Evolutionary conservation across 2,113 vertebrate genomes (phyloP), one percentile per base, ranked within the genome.

Genomic region (Bathybates hornii): DNA sequence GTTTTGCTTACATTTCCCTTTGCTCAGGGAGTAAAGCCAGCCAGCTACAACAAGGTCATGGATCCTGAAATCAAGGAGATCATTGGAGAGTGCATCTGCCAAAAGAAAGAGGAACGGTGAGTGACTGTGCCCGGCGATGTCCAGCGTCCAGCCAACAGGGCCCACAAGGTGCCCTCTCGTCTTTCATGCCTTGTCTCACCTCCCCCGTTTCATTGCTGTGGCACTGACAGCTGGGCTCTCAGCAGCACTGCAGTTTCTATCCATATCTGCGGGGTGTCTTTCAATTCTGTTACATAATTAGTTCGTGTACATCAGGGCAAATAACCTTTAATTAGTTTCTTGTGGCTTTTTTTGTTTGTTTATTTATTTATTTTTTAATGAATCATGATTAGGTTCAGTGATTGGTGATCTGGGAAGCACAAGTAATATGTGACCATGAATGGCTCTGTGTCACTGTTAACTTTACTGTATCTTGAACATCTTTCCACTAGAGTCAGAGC

Each of bases 1-100:
- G 9, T 71, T 89, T 73, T 83, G 59, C 88, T 92, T 89, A 24
- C 43, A 21, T 88, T 86, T 90, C 45, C 24, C 6, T 93, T 94
- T 86, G 83, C 83, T 82, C 91, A 99, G 98, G 98, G 98, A 91
- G 98, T 99, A 95, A 99, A 99, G 93, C 98, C 98, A 32, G 98
- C 98, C 93, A 99, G 98, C 94, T 99, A 97, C 95, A 97, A 98
- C 93, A 99, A 98, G 94, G 97, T 99, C 89, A 95, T 97, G 14
- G 98, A 98, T 95, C 98, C 98, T 78, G 98, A 99, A 97, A 98
- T 99, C 91, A 99, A 98, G 94, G 98, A 99, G 95, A 98, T 99
- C 91, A 99, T 99, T 91, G 98, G 98, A 3, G 98, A 98, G 90
- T 99, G 98, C 56, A 99, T 99, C 95, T 98, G 98, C 95, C 98